Conservation (phyloP, 1,140 invertebrate genomes). For the Alviniconcha marisindica region DNA sequence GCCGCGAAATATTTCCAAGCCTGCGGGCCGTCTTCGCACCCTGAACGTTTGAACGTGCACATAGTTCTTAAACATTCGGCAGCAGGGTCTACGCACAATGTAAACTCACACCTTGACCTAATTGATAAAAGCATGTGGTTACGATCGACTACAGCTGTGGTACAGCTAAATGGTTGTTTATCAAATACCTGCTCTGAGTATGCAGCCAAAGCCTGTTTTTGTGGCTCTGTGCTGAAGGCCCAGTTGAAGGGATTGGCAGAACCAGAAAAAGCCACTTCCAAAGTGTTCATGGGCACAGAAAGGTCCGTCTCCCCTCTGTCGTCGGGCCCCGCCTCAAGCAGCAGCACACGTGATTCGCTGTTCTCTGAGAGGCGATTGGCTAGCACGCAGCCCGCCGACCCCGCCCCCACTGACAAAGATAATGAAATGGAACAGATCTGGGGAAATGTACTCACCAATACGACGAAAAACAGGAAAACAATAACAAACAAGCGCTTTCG, state of each 20-base stretch:
- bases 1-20: no score
- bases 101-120: no score
- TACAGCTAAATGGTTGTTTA: neutral
- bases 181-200: neutral
- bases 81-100: no score
- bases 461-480: no score
- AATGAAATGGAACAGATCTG: no score
- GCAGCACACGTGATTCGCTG: constrained; percentile 27
- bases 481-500: no score
- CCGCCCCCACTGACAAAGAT: constrained; percentile 38
- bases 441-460: no score
- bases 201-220: neutral
- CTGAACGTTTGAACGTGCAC: no score
- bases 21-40: no score
- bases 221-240: neutral
- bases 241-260: neutral
- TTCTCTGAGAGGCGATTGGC: constrained; percentile 45
- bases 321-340: constrained; percentile 40
- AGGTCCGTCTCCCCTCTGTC: constrained; percentile 13
- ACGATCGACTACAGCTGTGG: neutral
- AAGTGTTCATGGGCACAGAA: neutral
- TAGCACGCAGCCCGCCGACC: constrained; percentile 45
- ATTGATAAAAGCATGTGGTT: neutral
- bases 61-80: no score
- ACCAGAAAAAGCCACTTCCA: neutral